Base-by-base conservation (phyloP, 2,888 invertebrate genomes). In the Acleris cristana region DNA sequence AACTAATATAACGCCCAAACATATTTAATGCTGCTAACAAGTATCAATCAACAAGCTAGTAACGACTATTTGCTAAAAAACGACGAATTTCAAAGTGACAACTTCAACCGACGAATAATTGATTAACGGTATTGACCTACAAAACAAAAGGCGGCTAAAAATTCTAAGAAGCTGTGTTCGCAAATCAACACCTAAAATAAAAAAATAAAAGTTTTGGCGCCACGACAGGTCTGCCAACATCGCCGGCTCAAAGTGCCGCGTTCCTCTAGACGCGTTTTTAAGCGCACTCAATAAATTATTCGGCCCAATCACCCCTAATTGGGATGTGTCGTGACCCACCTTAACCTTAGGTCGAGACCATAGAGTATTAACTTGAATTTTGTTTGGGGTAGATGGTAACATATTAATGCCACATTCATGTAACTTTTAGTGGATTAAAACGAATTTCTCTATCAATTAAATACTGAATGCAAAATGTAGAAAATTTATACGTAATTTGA, bases 281-380 rank as follows among this genome's bases (percentile, higher is more conserved):
- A 84, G 82, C 86, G 84, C 91, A 90, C 91, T 86, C 89, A 88
- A 92, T 92, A 92, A 91, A 91, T 92, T 90, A 90, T 82, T 82
- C 78, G 75, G 79, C 83, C 91, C 91, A 92, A 92, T 92, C 92
- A 90, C 88, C 86, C 84, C 84, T 92, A 92, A 92, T 92, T 92
- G 92, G 92, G 86, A 84, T 82, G 86, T 86, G 89, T 88, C 89
- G 90, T 91, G 92, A 92, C 92, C 92, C 92, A 85, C 78, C 89
- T 89, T 90, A 92, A 92, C 92, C 92, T 89, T 79, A 83, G 87
- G 85, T 87, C 88, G 82, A 78, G 77, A 51, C 53, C 57, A 48
- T 19, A 67, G 67, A 67, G 62, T 59, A 65, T 12, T 19, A 19
- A 51, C n/a, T 58, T 48, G 4, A 60, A 26, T 30, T 18, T 60